These are phyloP conservation scores for Sarcophilus harrisii DNA, from an alignment of 2,797 vertebrate genomes.

Conservation along the genomic window DNA sequence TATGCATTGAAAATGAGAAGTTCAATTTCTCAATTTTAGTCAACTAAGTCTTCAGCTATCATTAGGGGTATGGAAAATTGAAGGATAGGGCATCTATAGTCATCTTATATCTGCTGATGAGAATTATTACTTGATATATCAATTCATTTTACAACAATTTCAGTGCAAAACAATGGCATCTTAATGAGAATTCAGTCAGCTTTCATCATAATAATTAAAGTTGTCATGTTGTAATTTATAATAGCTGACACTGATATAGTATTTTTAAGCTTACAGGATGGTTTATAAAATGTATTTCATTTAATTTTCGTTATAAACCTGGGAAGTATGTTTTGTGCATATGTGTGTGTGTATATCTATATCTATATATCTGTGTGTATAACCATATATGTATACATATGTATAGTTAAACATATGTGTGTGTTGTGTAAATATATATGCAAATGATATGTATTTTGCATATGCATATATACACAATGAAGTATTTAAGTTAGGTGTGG, in stretches of 20 bases:
- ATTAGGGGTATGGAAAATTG: background rate
- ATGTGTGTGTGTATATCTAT: no score
- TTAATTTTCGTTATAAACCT: background rate
- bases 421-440: background rate
- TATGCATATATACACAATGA: background rate
- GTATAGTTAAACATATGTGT: background rate
- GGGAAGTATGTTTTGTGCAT: background rate
- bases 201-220: background rate
- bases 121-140: background rate
- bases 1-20: background rate
- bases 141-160: background rate
- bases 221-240: background rate
- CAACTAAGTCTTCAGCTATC: background rate
- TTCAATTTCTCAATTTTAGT: background rate
- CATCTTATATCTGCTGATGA: background rate
- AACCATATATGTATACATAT: no score
- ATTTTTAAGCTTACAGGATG: background rate
- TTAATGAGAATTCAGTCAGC: background rate
- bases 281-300: background rate
- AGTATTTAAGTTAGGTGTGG: no score
- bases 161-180: background rate
- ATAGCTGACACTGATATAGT: background rate
- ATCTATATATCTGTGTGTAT: no score
- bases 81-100: background rate
- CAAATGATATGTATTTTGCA: no score